Base-by-base conservation (phyloP, 1,140 invertebrate species). In the Leptoteleia sp. region DNA sequence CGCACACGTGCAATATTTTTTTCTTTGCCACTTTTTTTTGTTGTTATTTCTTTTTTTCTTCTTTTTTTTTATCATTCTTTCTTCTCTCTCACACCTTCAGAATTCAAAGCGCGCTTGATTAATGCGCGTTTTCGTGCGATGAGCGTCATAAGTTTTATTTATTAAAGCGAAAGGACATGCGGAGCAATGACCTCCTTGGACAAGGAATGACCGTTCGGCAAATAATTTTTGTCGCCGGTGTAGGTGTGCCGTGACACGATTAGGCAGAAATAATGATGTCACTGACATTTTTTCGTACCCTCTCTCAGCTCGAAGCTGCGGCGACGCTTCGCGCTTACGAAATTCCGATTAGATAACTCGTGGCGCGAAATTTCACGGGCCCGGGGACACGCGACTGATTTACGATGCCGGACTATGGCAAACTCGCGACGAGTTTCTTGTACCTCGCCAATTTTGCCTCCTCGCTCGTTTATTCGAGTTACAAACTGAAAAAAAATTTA, bases 181-280 rank as follows among this genome's bases (percentile, higher is more conserved):
- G n/a, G n/a, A n/a, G n/a, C n/a, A 5, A 22, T 5, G 19, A 22
- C 19, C 42, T 59, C 42, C 7, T 6, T 1, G 45, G 37, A 35
- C 35, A 47, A 55, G 47, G 33, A 55, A 57, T 19, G 43, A 1
- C 35, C 29, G 55, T 42, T 11, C n/a, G 43, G 19, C 11, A 27
- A 61, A 52, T 42, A 52, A 59, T n/a, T 33, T 29, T 42, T 25
- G 54, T 45, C 35, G 31, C 27, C 38, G 38, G 29, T 62, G 57
- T 73, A 64, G 70, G 59, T 57, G 70, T 54, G 55, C 31, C 43
- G 37, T 29, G 19, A 33, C 17, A 62, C 48, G 48, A 55, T 68
- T 40, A 68, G 33, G 13, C 4, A 57, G 42, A 57, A 68, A 48
- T 57, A 68, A 43, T 68, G 64, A 68, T 68, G 64, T 57, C 52